phyloP scores from a whole-genome alignment of 2,113 vertebrate species.

The Ploceus nigricollis region DNA sequence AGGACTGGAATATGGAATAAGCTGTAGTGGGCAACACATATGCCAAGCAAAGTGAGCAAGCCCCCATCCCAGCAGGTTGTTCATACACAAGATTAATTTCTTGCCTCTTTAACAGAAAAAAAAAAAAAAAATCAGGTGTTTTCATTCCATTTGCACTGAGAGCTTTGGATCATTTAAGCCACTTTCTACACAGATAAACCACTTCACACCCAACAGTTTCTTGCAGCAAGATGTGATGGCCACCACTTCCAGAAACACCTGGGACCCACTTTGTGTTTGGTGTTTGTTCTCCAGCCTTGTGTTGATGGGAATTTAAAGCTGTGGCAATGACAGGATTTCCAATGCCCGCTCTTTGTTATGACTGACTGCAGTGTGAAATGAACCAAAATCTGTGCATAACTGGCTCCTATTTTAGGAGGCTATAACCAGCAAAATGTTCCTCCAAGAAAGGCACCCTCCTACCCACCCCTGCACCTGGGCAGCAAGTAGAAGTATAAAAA shows the following conservation, averaged over 20 bases:
- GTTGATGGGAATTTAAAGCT: neutral
- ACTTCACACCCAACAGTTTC: neutral
- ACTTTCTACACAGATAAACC: neutral
- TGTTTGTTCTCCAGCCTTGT: neutral
- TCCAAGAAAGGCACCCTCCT: neutral
- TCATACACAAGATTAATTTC: neutral
- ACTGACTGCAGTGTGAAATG: neutral
- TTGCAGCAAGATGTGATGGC: rapidly evolving
- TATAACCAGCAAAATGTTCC: neutral
- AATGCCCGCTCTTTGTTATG: neutral
- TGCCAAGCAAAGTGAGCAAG: neutral
- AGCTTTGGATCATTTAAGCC: neutral
- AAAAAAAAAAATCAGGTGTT: neutral
- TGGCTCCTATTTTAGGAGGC: neutral
- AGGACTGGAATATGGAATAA: neutral
- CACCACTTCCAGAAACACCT: neutral
- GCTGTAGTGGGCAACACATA: neutral
- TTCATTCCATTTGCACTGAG: neutral
- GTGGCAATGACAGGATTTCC: rapidly evolving
- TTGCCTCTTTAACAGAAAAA: neutral
- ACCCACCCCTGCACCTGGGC: neutral
- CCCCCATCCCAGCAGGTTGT: neutral
- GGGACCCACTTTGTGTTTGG: rapidly evolving
- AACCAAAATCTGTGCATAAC: neutral
- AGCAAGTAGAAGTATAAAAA: neutral